Base-by-base conservation (phyloP, 2,888 invertebrate genomes). In the Cylindroiulus punctatus region DNA sequence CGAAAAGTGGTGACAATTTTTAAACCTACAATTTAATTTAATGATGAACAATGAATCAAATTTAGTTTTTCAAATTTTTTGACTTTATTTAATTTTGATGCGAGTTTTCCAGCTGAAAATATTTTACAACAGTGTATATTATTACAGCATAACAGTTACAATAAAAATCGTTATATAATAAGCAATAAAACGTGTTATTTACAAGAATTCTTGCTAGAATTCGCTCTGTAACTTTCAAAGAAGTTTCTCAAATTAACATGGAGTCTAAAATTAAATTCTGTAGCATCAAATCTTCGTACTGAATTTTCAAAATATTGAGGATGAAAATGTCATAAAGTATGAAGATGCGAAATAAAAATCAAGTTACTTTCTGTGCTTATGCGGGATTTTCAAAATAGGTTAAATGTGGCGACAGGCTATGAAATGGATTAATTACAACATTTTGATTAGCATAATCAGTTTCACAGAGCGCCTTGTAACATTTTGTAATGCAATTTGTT, bases 101-200 rank as follows among this genome's bases (percentile, higher is more conserved):
- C 8, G n/a, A n/a, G 57, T 57, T 57, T 57, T 57, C 57, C n/a
- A 7, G 57, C 57, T 57, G n/a, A 57, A 57, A 57, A n/a, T 57
- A n/a, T 57, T 57, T 57, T 57, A 57, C 57, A 57, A 57, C 57
- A 57, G 57, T 0, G 4, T 5, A 57, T 57, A n/a, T 19, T n/a
- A 57, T n/a, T 7, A 4, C 4, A 57, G 57, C 57, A n/a, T 57
- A 7, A 57, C 0, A 14, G 19, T 7, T 44, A 17, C 17, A n/a
- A n/a, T n/a, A n/a, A 57, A 57, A 57, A 57, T n/a, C 19, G n/a
- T n/a, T n/a, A 36, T 57, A n/a, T 4, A 57, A 12, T 47, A 57
- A n/a, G n/a, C 57, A 57, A 57, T 57, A 57, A 57, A n/a, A n/a
- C 57, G 19, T n/a, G 57, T 19, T n/a, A 57, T 57, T 57, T 57